A percentile compares a stretch with the other conserved stretches of the same genome.
These are phyloP conservation scores for Chrysodeixis includens DNA, from an alignment of 2,888 invertebrate genomes.

Conservation along the genomic window DNA sequence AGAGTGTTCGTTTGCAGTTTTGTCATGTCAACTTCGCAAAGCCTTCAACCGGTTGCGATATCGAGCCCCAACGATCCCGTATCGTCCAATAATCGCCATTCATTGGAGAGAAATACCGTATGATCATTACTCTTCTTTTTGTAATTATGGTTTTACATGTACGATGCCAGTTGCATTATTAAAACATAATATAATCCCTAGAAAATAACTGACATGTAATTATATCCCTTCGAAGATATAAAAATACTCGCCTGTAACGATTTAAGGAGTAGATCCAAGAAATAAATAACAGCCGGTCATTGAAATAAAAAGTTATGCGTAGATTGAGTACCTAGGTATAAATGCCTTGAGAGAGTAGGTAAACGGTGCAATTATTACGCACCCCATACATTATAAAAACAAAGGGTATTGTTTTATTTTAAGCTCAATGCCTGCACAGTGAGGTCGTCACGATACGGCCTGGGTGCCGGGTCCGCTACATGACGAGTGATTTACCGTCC, in stretches of 20 bases:
- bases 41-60: constrained; percentile 44
- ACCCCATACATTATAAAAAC: constrained; percentile 6
- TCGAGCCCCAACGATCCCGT: constrained; percentile 20
- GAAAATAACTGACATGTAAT: background rate
- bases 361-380: background rate
- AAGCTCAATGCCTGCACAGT: constrained; percentile 5
- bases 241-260: background rate
- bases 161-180: background rate
- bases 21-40: constrained; percentile 40
- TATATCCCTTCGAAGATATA: background rate
- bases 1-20: constrained; percentile 15
- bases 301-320: no score
- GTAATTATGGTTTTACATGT: background rate
- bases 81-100: constrained; percentile 19
- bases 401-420: constrained; percentile 1
- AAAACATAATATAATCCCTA: background rate
- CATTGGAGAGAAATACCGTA: constrained; percentile 27
- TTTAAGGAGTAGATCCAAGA: no score
- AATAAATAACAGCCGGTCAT: no score
- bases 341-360: background rate
- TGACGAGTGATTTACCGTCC: constrained; percentile 42
- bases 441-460: constrained; percentile 28
- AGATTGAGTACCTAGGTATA: no score
- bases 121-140: constrained; percentile 37
- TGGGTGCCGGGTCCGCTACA: constrained; percentile 26